Base-by-base conservation (phyloP, 1,140 invertebrate genomes). In the Brevipalpus yothersi region DNA sequence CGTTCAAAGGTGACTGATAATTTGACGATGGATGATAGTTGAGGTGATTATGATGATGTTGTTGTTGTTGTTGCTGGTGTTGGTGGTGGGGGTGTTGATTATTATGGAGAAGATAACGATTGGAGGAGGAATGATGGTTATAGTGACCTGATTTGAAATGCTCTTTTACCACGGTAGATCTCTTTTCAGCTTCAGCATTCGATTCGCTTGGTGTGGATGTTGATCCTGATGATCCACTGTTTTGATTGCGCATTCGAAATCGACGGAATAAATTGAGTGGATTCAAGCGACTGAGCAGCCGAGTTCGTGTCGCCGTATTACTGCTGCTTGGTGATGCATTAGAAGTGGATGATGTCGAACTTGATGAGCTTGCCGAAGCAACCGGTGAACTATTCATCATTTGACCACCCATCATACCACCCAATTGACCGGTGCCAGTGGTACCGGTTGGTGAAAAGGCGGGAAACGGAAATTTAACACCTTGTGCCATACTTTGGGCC, bases 241-340 rank as follows among this genome's bases (percentile, higher is more conserved):
- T n/a, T n/a, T 51, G n/a, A 19, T 19, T 19, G n/a, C 49, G 49
- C 9, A 51, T 51, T 45, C 62, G n/a, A 13, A 63, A 51, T 53
- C 62, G 41, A 12, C 59, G 39, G 23, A 63, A 60, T 39, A 63
- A 49, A 53, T 63, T 63, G 13, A 63, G 31, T 55, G 62, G 62
- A 61, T 63, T 63, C n/a, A 63, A 39, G 55, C 59, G 54, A 47
- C 59, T 60, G 15, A 63, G 41, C 23, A 63, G 58, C 12, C 41
- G 40, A 58, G 41, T 51, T 51, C 58, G 15, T 47, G 41, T n/a
- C 21, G 17, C 17, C 2, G 15, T n/a, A 49, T 19, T 47, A 12
- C 43, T 31, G 39, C 23, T 51, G 21, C 43, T n/a, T 4, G 12
- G 12, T 31, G 45, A 12, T 49, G 19, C 8, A 43, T 15, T 55